phyloP scores from a whole-genome alignment of 2,888 invertebrate genomes.

The Synergus gifuensis region DNA sequence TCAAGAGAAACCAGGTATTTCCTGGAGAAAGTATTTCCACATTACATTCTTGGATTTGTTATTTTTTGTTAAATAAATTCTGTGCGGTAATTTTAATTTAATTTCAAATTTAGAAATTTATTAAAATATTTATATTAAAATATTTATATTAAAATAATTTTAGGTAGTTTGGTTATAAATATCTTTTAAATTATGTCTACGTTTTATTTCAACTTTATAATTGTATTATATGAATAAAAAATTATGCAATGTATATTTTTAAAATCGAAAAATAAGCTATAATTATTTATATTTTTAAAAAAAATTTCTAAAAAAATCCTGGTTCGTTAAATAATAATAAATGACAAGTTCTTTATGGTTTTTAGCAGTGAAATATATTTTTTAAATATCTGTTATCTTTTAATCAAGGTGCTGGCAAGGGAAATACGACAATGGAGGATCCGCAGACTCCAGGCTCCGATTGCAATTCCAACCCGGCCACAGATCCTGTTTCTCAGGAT shows the following conservation, averaged over 20 bases:
- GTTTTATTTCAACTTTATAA: background rate
- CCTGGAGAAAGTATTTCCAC: conserved; percentile 35
- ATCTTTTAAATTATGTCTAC: background rate
- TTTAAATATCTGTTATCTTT: background rate
- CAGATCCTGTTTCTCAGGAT: conserved; percentile 80
- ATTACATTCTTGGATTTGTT: background rate
- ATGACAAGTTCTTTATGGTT: background rate
- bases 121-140: too few species aligned
- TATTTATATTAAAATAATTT: too few species aligned
- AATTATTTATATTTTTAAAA: background rate
- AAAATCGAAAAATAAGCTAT: background rate
- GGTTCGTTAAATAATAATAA: background rate
- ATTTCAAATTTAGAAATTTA: background rate
- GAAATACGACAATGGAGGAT: conserved; percentile 74
- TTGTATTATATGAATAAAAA: background rate
- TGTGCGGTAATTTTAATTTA: background rate
- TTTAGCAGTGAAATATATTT: background rate
- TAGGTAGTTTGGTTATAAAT: background rate
- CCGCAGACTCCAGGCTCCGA: conserved; percentile 80
- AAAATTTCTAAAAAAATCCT: background rate
- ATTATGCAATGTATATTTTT: background rate
- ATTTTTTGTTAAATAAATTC: conserved; percentile 4
- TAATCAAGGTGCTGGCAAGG: conserved; percentile 66
- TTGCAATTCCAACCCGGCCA: conserved; percentile 81
- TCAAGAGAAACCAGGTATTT: conserved; percentile 22